Base-by-base conservation (phyloP, 2,888 invertebrate genomes). In the Diaphora mendica region DNA sequence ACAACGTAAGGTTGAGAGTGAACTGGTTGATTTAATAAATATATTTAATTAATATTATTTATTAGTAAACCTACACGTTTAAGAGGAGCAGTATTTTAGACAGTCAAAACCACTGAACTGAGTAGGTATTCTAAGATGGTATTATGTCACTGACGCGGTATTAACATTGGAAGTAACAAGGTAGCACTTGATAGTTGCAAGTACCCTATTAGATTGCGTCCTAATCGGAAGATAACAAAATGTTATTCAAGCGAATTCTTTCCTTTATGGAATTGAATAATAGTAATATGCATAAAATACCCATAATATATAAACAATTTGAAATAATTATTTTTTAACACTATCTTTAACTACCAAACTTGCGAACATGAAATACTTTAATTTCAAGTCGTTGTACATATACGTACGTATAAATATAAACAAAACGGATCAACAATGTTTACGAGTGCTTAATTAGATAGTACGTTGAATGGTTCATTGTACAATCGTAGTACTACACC, bases 401-500 rank as follows among this genome's bases (percentile, higher is more conserved):
- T 67, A 35, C 11, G 2, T n/a, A 9, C 20, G 4, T 39, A 39
- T 39, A 44, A 44, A 17, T 44, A 44, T 44, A 35, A 66, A 30
- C 23, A 66, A 55, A 23, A 59, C 8, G 59, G 44, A 42, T 33
- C 35, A 20, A 55, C 33, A 9, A 48, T 48, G 7, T 26, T 51
- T 71, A 71, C 20, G 17, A 26, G 51, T 65, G 5, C 2, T 35
- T 69, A 68, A 30, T 69, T 65, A 66, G 30, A 44, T 59, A 70
- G 67, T 26, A 64, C 70, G 64, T 64, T 77, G 66, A 78, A 79
- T 78, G 73, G 75, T 68, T 75, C 81, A 72, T 82, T 76, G 72
- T 78, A 79, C 75, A 76, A 75, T 72, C 74, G 77, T 80, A 74
- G 66, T 79, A 82, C 79, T 75, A 79, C 77, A 75, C n/a, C 30